These are phyloP conservation scores for Pipistrellus nathusii DNA, from an alignment of 2,797 vertebrate genomes.

Conservation along the genomic window DNA sequence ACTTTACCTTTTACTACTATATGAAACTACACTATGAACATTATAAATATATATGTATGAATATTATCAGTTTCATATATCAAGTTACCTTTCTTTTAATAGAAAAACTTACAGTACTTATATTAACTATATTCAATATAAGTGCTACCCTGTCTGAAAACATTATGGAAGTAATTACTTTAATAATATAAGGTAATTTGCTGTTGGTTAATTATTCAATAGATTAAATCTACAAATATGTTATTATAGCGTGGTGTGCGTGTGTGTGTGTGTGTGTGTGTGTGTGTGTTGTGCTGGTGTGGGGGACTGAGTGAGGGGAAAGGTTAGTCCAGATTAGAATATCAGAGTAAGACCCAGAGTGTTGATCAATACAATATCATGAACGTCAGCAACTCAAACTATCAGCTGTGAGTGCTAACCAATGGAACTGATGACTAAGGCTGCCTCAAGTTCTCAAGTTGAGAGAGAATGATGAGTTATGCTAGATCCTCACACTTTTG, in stretches of 20 bases:
- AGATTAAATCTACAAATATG: not conserved
- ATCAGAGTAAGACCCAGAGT: not conserved
- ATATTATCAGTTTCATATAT: not conserved
- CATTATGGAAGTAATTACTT: not conserved
- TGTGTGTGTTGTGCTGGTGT: not conserved
- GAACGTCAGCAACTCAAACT: not conserved
- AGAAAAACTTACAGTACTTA: not conserved
- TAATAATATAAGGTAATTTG: not conserved
- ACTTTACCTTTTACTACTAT: not conserved
- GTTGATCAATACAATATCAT: not conserved
- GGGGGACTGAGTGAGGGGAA: not conserved
- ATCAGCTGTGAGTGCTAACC: not conserved
- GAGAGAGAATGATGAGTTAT: not conserved
- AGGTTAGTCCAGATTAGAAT: not conserved
- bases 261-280: not conserved
- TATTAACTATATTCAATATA: not conserved
- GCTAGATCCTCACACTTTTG: not conserved
- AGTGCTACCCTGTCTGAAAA: not conserved
- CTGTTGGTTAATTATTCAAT: not conserved
- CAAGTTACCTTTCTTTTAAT: constrained; percentile 21
- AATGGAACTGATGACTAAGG: not conserved
- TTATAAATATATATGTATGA: not conserved
- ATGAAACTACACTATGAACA: not conserved
- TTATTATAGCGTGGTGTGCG: not conserved
- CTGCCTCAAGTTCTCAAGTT: not conserved